These are phyloP conservation scores for Gambusia holbrooki DNA, from an alignment of 2,113 vertebrate genomes.

Conservation along the genomic window DNA sequence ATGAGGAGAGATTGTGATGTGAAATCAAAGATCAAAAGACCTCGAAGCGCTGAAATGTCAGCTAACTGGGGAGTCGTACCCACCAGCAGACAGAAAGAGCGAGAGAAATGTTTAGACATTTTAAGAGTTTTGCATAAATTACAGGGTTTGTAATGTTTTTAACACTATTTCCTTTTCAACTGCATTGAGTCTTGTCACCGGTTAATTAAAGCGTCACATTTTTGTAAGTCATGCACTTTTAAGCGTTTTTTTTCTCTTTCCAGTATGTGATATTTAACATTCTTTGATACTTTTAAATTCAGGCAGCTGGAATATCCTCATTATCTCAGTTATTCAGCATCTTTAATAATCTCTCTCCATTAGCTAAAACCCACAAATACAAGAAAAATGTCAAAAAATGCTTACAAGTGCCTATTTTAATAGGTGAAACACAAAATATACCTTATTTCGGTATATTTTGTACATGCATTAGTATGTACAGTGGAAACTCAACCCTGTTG, in stretches of 20 bases:
- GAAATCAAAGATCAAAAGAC: slow-evolving; percentile 72
- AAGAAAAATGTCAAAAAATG: too few relatives aligned
- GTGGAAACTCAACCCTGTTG: too few relatives aligned
- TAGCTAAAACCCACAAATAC: too few relatives aligned
- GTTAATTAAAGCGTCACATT: not conserved
- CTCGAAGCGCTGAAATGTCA: slow-evolving; percentile 66
- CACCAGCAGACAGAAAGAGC: slow-evolving; percentile 27
- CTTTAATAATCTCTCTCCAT: too few relatives aligned
- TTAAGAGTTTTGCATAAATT: slow-evolving; percentile 22
- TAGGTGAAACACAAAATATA: too few relatives aligned
- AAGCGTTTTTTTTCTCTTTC: not conserved
- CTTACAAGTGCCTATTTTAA: too few relatives aligned
- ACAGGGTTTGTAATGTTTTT: not conserved
- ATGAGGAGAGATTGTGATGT: slow-evolving; percentile 61
- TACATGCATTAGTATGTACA: too few relatives aligned
- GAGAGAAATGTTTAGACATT: slow-evolving; percentile 4
- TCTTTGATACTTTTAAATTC: not conserved
- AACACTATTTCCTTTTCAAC: not conserved
- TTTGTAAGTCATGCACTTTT: not conserved
- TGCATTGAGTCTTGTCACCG: not conserved
- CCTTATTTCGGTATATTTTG: too few relatives aligned
- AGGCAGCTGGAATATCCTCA: not conserved
- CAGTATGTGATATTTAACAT: not conserved
- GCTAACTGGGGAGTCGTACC: slow-evolving; percentile 34
- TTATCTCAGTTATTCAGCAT: not conserved